Evolutionary conservation across 2,113 vertebrate species (phyloP), one percentile per base, ranked within the genome.

Genomic region (Pachypanchax playfairii): DNA sequence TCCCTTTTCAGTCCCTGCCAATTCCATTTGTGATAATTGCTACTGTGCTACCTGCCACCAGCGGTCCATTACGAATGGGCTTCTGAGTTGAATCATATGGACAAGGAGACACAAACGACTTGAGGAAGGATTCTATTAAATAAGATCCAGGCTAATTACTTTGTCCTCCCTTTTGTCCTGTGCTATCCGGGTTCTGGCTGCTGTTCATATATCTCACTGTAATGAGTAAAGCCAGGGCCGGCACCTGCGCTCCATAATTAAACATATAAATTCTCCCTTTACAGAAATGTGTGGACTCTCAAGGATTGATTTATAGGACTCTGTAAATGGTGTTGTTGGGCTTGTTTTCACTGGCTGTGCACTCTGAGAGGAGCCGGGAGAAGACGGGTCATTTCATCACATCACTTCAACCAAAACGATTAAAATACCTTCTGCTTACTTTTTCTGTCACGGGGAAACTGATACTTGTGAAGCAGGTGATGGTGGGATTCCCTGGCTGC

Each of bases 221-320:
- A 93, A 93, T 91, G 91, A 92, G 89, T 87, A 88, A 90, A 82
- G 85, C 85, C 85, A 70, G 83, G 74, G 73, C 77, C 75, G 86
- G 85, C 92, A 92, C 91, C 92, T 93, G 91, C 79, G 85, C 66
- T 73, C 77, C 49, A 86, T 92, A 91, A 93, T 93, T 92, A 92
- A 92, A 93, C 90, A 88, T 91, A 92, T 92, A 91, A 92, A 92
- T 93, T 92, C 88, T 91, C 89, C 79, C 77, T 73, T 70, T 70
- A 55, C 83, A 66, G 90, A 92, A 92, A 89, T 90, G 91, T 91
- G 89, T 91, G 87, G 86, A 82, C 88, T 91, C 88, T 80, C 67
- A 63, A 60, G 65, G 79, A 85, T 86, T 88, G 91, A 92, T 92
- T 92, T 92, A 92, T 89, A 90, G 72, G 62, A 77, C 84, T 73